Base-by-base conservation (phyloP, 1,140 invertebrate species). In the Physella acuta region DNA sequence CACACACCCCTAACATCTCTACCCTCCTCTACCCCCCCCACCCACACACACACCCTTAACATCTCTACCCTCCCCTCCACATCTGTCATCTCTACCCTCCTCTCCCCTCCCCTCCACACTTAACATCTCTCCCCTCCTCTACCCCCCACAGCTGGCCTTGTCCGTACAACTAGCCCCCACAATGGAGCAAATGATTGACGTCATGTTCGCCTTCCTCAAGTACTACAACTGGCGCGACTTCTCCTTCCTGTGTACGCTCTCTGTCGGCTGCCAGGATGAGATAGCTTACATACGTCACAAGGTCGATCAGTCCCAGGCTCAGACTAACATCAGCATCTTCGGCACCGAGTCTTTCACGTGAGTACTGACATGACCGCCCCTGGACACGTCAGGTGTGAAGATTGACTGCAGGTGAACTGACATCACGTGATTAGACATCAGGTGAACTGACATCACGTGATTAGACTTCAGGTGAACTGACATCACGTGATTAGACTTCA, bases 151-250 rank as follows among this genome's bases (percentile, higher is more conserved):
- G 71, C 33, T 67, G 8, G 37, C 55, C 17, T 68, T 67, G 14
- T 66, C 74, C 16, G 30, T 76, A 24, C 73, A 76, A 44, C 39
- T 78, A 39, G 74, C 73, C 11, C 75, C 77, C 0, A 76, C 75
- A 0, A 56, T 75, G 26, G 72, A 72, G 26, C 73, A 78, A 44
- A 67, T 75, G 65, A 73, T 70, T 0, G 37, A 75, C 26, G 75
- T 68, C 3, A 72, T 76, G 52, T 56, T 78, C 24, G 62, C 69
- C 26, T 71, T 76, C 34, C 51, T 78, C 28, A 70, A 71, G 34
- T 49, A 62, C n/a, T 76, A 62, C 58, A 71, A 70, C 34, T 78
- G 74, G 75, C 71, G 70, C 26, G 62, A 73, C 26, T 75, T 78
- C 70, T 73, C 71, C 14, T 68, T 68, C 56, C n/a, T 68, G 55